Base-by-base conservation (phyloP, 2,888 invertebrate species). In the Drosophila lutescens region DNA sequence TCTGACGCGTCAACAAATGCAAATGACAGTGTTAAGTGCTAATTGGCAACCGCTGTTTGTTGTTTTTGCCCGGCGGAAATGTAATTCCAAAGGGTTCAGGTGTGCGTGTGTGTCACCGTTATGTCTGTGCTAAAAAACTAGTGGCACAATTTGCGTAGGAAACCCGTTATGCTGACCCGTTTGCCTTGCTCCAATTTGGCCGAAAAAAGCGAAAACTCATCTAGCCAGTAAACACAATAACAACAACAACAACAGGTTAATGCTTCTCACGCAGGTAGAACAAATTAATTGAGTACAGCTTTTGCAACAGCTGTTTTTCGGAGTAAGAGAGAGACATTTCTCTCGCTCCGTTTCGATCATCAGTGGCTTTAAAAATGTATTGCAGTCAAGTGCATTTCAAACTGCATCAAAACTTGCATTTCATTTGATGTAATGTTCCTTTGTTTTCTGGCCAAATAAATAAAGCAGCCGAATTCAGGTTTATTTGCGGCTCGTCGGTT, bases 201-300 rank as follows among this genome's bases (percentile, higher is more conserved):
- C 44, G 53, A 63, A 83, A 61, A 84, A 88, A 83, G 84, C 86
- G 88, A 88, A 88, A 88, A 74, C 71, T 59, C 26, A 50, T 66
- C 38, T 59, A 60, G 70, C 47, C 26, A 30, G 23, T 32, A 56
- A 49, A 36, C 15, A 10, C 20, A 51, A 59, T 38, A 56, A 61
- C 32, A 66, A 9, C 10, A 43, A 60, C 30, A 73, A 71, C 66
- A 73, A 57, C 44, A 53, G 51, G 60, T 74, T 55, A 71, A 67
- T 30, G 49, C 34, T 46, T 49, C 43, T 51, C 57, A 68, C 68
- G 70, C 83, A 80, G 82, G 83, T 85, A 84, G 70, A 54, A 40
- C 32, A 77, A 34, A 12, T 34, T 34, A 34, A 34, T 12, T 34
- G 34, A 12, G 12, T 34, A 34, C 34, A 12, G 12, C 12, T 34